A percentile compares a stretch with the other conserved stretches of the same genome.
Conservation (phyloP, 2,888 invertebrate genomes). For the Tortricodes alternella region DNA sequence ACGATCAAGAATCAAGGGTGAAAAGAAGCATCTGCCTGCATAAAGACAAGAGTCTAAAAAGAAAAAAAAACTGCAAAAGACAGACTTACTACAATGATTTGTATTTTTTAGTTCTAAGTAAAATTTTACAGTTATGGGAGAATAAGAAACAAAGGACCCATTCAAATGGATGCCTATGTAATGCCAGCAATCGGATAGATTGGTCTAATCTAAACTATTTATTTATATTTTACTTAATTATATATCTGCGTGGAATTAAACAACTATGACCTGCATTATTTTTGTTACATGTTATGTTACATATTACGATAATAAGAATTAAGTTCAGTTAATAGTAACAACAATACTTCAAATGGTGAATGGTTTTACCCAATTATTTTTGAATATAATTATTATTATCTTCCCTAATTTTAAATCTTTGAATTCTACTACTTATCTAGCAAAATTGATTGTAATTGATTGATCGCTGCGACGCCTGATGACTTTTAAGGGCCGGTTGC, state of each 20-base stretch:
- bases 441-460: too few relatives aligned
- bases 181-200: conserved; percentile 29
- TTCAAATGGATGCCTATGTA: conserved; percentile 36
- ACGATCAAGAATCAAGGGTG: conserved; percentile 38
- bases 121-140: conserved; percentile 43
- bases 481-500: too few relatives aligned
- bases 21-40: conserved; percentile 40
- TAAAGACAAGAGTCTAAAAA: conserved; percentile 9
- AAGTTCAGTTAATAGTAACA: too few relatives aligned
- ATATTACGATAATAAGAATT: too few relatives aligned
- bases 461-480: too few relatives aligned
- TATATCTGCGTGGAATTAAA: conserved; percentile 23
- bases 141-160: conserved; percentile 29
- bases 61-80: conserved; percentile 24
- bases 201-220: conserved; percentile 20
- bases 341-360: too few relatives aligned
- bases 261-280: background rate
- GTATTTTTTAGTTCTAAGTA: conserved; percentile 46
- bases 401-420: too few relatives aligned
- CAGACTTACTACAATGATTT: conserved; percentile 47
- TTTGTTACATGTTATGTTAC: too few relatives aligned
- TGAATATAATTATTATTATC: too few relatives aligned
- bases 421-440: too few relatives aligned
- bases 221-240: conserved; percentile 32
- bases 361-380: too few relatives aligned